A percentile compares a stretch with the other conserved stretches of the same genome.
These are phyloP conservation scores for Oryzias celebensis DNA, from an alignment of 2,113 vertebrate genomes.

Conservation along the genomic window DNA sequence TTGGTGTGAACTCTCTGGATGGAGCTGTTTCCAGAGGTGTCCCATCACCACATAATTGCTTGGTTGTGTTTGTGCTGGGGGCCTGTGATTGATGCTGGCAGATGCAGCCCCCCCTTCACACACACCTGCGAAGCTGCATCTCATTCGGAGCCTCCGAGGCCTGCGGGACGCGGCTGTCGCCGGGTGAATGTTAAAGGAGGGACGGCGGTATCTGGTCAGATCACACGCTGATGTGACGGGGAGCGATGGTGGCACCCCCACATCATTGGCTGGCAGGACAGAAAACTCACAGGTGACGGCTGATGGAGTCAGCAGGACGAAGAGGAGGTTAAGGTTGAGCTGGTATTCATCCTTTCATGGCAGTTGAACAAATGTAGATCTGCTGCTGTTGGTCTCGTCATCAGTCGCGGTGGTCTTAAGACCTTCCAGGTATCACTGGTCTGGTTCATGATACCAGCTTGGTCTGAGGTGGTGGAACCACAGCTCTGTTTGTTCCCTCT, in stretches of 20 bases:
- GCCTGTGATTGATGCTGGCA: conserved; percentile 54
- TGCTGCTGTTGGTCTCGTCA: no score
- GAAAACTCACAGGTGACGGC: conserved; percentile 6
- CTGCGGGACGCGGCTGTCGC: conserved; percentile 21
- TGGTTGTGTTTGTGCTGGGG: conserved; percentile 6
- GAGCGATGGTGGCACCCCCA: conserved; percentile 38
- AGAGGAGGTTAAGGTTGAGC: no score
- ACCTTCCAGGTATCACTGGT: no score
- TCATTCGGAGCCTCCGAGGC: conserved; percentile 44
- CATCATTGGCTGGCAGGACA: conserved; percentile 6
- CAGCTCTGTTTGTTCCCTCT: no score
- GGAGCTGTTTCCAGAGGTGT: neutral
- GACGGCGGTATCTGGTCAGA: conserved; percentile 9
- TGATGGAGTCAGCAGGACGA: conserved; percentile 16
- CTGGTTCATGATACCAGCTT: no score
- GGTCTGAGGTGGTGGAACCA: no score
- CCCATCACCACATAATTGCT: neutral
- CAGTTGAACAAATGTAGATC: no score
- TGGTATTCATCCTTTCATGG: no score
- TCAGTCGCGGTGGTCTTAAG: no score
- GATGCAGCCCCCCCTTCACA: conserved; percentile 28
- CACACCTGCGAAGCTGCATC: conserved; percentile 29
- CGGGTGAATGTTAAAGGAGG: conserved; percentile 48
- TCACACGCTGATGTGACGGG: conserved; percentile 26
- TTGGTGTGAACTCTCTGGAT: no score